Evolutionary conservation across 30 jellyfish, hydroid and myxozoan genomes (phyloP).

Genomic region (Turritopsis dohrnii): DNA sequence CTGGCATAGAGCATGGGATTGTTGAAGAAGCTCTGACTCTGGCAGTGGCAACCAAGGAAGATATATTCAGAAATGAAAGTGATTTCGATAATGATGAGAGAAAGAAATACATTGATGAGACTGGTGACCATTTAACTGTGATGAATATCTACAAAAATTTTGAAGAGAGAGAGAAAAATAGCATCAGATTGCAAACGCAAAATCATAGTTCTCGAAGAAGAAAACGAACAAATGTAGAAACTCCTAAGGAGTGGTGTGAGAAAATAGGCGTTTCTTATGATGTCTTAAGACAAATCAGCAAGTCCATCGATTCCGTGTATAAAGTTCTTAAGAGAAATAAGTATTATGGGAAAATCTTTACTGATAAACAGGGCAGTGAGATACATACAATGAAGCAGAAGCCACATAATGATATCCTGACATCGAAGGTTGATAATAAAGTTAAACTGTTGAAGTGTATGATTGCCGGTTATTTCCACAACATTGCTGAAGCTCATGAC

Average conservation of each 20-base stretch:
- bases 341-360: too few relatives aligned
- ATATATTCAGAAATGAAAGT: background rate
- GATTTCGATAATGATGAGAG: too few relatives aligned
- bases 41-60: background rate
- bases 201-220: too few relatives aligned
- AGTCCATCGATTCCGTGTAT: too few relatives aligned
- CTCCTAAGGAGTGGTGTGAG: constrained; percentile 1
- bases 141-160: background rate
- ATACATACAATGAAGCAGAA: too few relatives aligned
- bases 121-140: constrained; percentile 1
- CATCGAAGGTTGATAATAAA: background rate
- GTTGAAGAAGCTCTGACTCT: background rate
- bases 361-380: too few relatives aligned
- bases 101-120: too few relatives aligned
- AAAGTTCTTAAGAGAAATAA: too few relatives aligned
- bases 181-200: too few relatives aligned
- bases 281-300: background rate
- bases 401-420: too few relatives aligned
- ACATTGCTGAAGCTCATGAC: background rate
- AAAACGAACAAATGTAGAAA: constrained; percentile 1
- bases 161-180: background rate
- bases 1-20: background rate
- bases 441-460: background rate
- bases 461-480: constrained; percentile 17
- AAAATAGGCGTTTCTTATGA: background rate